These are phyloP conservation scores for Eutrigla gurnardus DNA, from an alignment of 2,797 vertebrate species.

Conservation along the genomic window DNA sequence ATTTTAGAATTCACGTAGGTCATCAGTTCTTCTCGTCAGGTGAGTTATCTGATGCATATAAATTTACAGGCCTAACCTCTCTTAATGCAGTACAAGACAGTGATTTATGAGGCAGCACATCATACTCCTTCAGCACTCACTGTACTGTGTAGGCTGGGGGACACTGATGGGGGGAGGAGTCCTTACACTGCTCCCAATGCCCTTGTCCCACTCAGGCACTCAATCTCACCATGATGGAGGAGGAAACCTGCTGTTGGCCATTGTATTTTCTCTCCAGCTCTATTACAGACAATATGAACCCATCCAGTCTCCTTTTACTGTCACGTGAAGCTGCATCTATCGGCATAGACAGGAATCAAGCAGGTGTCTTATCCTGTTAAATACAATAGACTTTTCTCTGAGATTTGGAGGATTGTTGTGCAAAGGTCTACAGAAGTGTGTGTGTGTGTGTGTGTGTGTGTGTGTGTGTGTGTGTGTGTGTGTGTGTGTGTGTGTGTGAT, in stretches of 20 bases:
- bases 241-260: slow-evolving; percentile 40
- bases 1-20: background rate
- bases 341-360: background rate
- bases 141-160: slow-evolving; percentile 16
- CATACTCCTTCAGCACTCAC: slow-evolving; percentile 21
- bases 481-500: slow-evolving; percentile 7
- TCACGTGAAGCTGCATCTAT: background rate
- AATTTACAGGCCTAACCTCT: slow-evolving; percentile 1
- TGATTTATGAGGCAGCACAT: slow-evolving; percentile 22
- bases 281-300: background rate
- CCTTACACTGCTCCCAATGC: slow-evolving; percentile 48
- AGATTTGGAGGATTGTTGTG: background rate
- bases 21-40: background rate
- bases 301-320: background rate
- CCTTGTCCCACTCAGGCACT: slow-evolving; percentile 70
- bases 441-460: background rate
- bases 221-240: slow-evolving; percentile 56
- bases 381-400: slow-evolving; percentile 1
- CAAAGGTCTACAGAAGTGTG: background rate
- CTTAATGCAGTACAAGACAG: background rate
- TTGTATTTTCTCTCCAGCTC: slow-evolving; percentile 10
- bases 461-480: too few relatives aligned
- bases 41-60: slow-evolving; percentile 5
- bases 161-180: slow-evolving; percentile 45
- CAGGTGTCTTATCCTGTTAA: slow-evolving; percentile 5